phyloP scores from a whole-genome alignment of 2,888 invertebrate genomes.

The Sthenelais limicola region DNA sequence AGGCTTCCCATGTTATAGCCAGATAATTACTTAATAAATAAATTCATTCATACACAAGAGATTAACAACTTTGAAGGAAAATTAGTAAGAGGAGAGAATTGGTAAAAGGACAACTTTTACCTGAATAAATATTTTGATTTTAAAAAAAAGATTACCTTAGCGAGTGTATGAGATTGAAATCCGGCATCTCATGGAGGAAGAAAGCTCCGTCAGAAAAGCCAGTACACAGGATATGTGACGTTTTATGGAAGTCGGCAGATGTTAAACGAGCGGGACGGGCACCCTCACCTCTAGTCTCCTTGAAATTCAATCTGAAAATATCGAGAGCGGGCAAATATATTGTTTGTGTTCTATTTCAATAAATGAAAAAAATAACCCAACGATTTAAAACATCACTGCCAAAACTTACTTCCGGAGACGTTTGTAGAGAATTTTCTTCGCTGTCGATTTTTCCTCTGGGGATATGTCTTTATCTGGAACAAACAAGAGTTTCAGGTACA shows the following conservation, averaged over 20 bases:
- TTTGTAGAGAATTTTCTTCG: conserved; percentile 57
- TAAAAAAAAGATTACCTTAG: conserved; percentile 75
- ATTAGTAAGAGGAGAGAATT: no score
- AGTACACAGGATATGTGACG: conserved; percentile 86
- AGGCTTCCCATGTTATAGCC: no score
- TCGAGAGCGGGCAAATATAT: no score
- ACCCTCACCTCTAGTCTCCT: conserved; percentile 70
- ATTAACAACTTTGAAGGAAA: no score
- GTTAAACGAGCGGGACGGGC: conserved; percentile 79
- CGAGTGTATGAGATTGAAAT: conserved; percentile 92
- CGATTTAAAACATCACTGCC: no score
- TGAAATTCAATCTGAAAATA: conserved; percentile 76
- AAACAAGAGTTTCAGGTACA: no score
- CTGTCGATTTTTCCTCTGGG: conserved; percentile 44
- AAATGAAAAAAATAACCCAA: no score
- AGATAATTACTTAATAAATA: no score
- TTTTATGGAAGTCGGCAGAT: conserved; percentile 86
- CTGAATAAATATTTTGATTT: no score
- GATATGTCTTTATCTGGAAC: conserved; percentile 24
- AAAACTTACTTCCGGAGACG: conserved; percentile 54
- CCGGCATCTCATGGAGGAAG: conserved; percentile 94
- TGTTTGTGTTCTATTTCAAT: no score
- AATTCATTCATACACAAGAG: no score
- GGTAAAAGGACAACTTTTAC: no score
- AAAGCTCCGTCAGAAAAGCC: conserved; percentile 94